Percentiles rank a stretch among this genome's conserved stretches.
Conservation (phyloP, 2,888 invertebrate species). For the Hipparchia semele region DNA sequence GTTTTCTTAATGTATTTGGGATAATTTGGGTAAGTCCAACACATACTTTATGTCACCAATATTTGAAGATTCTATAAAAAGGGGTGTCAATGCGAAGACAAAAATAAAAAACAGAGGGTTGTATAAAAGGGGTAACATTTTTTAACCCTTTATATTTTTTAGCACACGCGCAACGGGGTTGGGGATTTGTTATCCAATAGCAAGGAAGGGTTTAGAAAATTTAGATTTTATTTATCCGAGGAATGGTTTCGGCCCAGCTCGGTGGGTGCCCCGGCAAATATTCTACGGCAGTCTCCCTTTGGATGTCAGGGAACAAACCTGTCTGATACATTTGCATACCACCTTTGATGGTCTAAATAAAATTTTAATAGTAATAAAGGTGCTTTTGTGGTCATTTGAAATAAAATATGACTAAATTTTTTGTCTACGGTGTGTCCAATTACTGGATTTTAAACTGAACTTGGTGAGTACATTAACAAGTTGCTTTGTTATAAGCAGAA, state of each 20-base stretch:
- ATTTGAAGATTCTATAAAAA: constrained; percentile 2
- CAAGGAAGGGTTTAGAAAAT: constrained; percentile 61
- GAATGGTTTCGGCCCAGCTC: constrained; percentile 49
- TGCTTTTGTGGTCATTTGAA: not conserved
- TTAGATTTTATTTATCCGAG: constrained; percentile 71
- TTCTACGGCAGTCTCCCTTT: constrained; percentile 58
- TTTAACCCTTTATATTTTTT: constrained; percentile 79
- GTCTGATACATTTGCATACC: constrained; percentile 49
- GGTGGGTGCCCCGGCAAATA: constrained; percentile 52
- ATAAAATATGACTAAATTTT: not conserved
- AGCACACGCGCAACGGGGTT: constrained; percentile 80
- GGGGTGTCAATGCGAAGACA: constrained; percentile 41
- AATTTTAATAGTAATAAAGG: not conserved
- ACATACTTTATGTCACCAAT: not conserved
- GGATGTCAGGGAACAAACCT: constrained; percentile 54
- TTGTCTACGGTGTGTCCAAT: not conserved
- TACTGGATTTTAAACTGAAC: constrained; percentile 3
- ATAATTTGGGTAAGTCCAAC: not conserved
- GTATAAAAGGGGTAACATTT: constrained; percentile 69
- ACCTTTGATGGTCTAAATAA: not conserved
- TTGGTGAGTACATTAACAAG: constrained; percentile 1
- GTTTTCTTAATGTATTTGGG: not conserved
- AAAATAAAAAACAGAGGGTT: constrained; percentile 60
- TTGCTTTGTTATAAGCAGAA: no score
- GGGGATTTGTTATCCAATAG: constrained; percentile 71